Base-by-base conservation (phyloP, 1,140 invertebrate genomes). In the Panulirus ornatus region DNA sequence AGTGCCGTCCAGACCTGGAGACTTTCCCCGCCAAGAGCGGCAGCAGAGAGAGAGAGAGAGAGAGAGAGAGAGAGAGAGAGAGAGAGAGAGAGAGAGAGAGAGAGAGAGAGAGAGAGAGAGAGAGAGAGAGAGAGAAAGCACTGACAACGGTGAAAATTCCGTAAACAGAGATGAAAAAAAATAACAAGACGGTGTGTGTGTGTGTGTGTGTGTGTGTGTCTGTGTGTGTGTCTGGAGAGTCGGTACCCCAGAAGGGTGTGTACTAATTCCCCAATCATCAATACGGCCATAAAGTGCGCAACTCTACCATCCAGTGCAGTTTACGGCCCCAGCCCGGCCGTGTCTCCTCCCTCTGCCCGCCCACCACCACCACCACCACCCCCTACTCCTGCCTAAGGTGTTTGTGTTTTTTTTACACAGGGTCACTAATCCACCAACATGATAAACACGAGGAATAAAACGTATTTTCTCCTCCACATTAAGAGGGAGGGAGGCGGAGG, bases 251-350 rank as follows among this genome's bases (percentile, higher is more conserved):
- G 42, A 73, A 73, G 70, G 70, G 36, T 34, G 70, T 38, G 42
- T 19, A 73, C 70, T 73, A 73, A 73, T 73, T 73, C 42, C 27
- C 70, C 27, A 73, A 73, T 73, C 70, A 73, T 73, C 70, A 73
- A 73, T 73, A 36, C 16, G 70, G 70, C 42, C 70, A 38, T 73
- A 73, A 73, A 73, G 36, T 73, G 34, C 22, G 34, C n/a, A n/a
- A n/a, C n/a, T n/a, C n/a, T n/a, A n/a, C n/a, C n/a, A n/a, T n/a
- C n/a, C n/a, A n/a, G n/a, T n/a, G n/a, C n/a, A n/a, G n/a, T n/a
- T n/a, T n/a, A n/a, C n/a, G n/a, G n/a, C n/a, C n/a, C n/a, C n/a
- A n/a, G n/a, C n/a, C n/a, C n/a, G n/a, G n/a, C n/a, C n/a, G 70
- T 73, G 70, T 22, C 42, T 34, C 42, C 70, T 73, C 19, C 34